These are phyloP conservation scores for Oreochromis mossambicus DNA, from an alignment of 2,797 vertebrate species.

Conservation along the genomic window DNA sequence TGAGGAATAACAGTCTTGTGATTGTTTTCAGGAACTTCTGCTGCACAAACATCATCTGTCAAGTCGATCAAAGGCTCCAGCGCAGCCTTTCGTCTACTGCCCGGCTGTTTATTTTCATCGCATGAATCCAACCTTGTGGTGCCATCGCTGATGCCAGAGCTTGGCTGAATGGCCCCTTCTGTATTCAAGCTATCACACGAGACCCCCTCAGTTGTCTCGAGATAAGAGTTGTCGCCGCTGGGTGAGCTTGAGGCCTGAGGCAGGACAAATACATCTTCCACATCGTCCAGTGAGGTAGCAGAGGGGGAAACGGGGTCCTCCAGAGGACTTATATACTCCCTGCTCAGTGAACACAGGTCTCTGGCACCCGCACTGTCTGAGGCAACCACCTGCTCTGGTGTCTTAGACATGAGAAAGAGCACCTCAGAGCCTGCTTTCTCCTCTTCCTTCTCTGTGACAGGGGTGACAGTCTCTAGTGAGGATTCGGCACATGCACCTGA, in stretches of 20 bases:
- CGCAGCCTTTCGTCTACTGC: background rate
- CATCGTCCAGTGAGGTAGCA: slow-evolving; percentile 61
- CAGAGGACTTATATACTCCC: slow-evolving; percentile 68
- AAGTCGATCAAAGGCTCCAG: slow-evolving; percentile 40
- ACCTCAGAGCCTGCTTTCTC: slow-evolving; percentile 36
- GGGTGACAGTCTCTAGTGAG: slow-evolving; percentile 10
- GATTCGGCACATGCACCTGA: slow-evolving; percentile 33
- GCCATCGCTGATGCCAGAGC: background rate
- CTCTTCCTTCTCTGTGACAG: slow-evolving; percentile 7
- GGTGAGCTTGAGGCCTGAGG: slow-evolving; percentile 69
- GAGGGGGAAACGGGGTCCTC: slow-evolving; percentile 72
- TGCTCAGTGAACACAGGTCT: slow-evolving; percentile 45
- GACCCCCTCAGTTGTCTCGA: slow-evolving; percentile 8
- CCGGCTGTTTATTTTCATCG: slow-evolving; percentile 2
- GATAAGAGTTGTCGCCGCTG: slow-evolving; percentile 43
- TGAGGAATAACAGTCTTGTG: slow-evolving; percentile 19
- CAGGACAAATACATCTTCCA: slow-evolving; percentile 63
- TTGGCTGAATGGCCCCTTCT: slow-evolving; percentile 15
- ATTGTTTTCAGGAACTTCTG: slow-evolving; percentile 24
- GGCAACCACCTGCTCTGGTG: slow-evolving; percentile 29
- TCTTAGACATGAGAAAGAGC: slow-evolving; percentile 56
- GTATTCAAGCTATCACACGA: slow-evolving; percentile 11
- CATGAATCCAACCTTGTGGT: slow-evolving; percentile 19
- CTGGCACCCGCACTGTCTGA: slow-evolving; percentile 5
- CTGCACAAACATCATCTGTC: slow-evolving; percentile 28